These are phyloP conservation scores for Dipus sagitta DNA, from an alignment of 2,797 vertebrate genomes.

Conservation along the genomic window DNA sequence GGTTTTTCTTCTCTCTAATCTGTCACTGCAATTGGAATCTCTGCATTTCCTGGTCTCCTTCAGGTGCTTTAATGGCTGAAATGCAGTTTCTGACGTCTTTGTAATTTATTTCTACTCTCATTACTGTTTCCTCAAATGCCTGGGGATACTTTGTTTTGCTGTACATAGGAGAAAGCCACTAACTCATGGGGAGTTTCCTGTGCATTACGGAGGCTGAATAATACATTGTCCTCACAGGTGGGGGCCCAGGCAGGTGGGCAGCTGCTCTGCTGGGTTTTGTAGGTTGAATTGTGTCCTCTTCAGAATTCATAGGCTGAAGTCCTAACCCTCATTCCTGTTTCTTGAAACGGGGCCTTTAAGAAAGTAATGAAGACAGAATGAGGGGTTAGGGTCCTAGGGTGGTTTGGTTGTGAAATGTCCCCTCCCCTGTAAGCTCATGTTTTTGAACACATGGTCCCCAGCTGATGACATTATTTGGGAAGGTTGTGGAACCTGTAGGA, in stretches of 20 bases:
- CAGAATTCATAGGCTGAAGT: background rate
- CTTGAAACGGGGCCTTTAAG: background rate
- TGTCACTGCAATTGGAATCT: slow-evolving; percentile 10
- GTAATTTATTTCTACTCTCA: background rate
- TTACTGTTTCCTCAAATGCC: background rate
- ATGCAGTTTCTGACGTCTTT: background rate
- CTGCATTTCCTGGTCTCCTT: background rate
- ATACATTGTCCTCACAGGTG: accelerated
- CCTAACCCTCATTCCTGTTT: background rate
- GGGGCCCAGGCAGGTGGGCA: background rate
- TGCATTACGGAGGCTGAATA: background rate
- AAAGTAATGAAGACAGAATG: background rate
- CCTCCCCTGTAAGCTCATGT: no score
- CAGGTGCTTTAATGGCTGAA: background rate
- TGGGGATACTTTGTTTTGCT: slow-evolving; percentile 1
- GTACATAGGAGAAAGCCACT: background rate
- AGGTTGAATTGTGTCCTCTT: background rate
- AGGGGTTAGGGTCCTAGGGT: background rate
- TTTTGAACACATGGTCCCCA: no score
- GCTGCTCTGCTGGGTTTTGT: background rate
- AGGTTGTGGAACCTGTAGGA: no score
- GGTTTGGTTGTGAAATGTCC: no score
- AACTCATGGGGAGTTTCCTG: background rate
- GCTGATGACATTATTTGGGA: no score
- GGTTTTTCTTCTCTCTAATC: slow-evolving; percentile 26